phyloP scores from a whole-genome alignment of 2,113 vertebrate species.

The Clarias macrocephalus region DNA sequence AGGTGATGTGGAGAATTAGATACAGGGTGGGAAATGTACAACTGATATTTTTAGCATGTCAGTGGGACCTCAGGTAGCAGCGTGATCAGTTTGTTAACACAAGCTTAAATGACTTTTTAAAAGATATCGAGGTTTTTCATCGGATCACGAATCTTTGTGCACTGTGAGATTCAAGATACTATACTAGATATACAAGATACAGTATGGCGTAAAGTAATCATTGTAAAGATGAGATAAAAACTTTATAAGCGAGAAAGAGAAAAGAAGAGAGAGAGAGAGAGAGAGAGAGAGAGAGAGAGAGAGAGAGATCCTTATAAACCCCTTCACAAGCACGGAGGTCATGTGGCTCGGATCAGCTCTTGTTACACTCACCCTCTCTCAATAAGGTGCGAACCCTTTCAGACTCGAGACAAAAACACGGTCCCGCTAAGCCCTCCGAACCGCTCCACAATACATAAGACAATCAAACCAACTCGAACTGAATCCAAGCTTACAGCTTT shows the following conservation, averaged over 20 bases:
- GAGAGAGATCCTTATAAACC: constrained; percentile 40
- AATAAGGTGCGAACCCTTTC: constrained; percentile 17
- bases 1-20: background rate
- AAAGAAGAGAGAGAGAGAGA: constrained; percentile 11
- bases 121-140: background rate
- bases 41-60: background rate
- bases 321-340: constrained; percentile 10
- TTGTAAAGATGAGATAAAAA: constrained; percentile 31
- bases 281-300: constrained; percentile 32
- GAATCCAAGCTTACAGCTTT: background rate
- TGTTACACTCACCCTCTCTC: constrained; percentile 27
- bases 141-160: background rate
- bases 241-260: background rate
- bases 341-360: constrained; percentile 41
- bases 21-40: background rate
- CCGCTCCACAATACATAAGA: constrained; percentile 9
- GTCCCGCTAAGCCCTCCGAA: background rate
- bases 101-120: background rate
- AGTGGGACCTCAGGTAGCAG: background rate
- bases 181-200: background rate
- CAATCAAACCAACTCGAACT: background rate
- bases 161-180: background rate
- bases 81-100: background rate
- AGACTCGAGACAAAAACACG: background rate
- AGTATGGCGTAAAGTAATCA: background rate